These are phyloP conservation scores for Chelon labrosus DNA, from an alignment of 2,797 vertebrate genomes.

Conservation along the genomic window DNA sequence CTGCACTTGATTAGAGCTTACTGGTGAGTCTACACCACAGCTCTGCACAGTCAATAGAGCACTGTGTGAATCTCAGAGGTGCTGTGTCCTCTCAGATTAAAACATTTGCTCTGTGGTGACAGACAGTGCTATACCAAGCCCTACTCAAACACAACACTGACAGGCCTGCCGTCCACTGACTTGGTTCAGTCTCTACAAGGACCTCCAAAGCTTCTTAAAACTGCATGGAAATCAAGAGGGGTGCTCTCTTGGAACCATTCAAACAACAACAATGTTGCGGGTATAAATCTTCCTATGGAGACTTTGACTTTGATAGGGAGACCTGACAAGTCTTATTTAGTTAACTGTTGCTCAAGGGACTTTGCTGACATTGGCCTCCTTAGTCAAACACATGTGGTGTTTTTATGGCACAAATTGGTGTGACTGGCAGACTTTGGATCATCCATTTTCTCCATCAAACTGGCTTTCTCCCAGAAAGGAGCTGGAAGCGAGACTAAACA, in stretches of 20 bases:
- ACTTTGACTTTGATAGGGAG: constrained; percentile 75
- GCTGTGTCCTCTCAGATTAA: constrained; percentile 69
- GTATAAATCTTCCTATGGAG: constrained; percentile 76
- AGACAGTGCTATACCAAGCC: constrained; percentile 52
- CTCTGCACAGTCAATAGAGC: constrained; percentile 44
- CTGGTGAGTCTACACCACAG: constrained; percentile 16
- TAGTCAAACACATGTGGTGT: constrained; percentile 56
- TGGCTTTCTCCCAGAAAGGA: constrained; percentile 33
- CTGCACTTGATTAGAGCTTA: constrained; percentile 35
- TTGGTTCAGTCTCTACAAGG: constrained; percentile 47
- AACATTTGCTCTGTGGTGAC: constrained; percentile 63
- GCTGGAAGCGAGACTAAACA: constrained; percentile 56
- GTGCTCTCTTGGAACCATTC: constrained; percentile 73
- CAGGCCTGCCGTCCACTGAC: constrained; percentile 50
- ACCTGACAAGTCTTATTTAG: constrained; percentile 73
- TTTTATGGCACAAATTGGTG: constrained; percentile 50
- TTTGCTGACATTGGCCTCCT: constrained; percentile 60
- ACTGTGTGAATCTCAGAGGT: constrained; percentile 34
- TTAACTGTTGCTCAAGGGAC: constrained; percentile 62
- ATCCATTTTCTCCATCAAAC: constrained; percentile 48
- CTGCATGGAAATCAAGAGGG: constrained; percentile 51
- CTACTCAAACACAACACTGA: constrained; percentile 66
- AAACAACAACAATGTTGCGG: constrained; percentile 85
- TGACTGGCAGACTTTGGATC: constrained; percentile 50
- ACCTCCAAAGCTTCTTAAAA: constrained; percentile 61